Evolutionary conservation across 2,113 vertebrate genomes (phyloP).

Genomic region (Orcinus orca): DNA sequence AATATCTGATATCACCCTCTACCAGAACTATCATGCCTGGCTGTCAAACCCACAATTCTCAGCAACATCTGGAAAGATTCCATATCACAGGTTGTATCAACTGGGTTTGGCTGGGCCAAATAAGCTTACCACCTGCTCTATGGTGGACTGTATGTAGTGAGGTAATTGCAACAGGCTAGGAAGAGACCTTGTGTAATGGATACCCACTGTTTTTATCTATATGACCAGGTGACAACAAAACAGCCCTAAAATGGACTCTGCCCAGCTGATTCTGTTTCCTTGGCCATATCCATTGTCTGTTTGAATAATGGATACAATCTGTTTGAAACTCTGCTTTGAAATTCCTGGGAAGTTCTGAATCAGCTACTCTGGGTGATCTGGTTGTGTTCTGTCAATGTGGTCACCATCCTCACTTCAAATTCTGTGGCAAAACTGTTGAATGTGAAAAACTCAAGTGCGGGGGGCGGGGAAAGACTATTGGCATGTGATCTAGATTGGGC

Average conservation of each 20-base stretch:
- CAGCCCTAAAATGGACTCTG: neutral
- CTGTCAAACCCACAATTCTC: neutral
- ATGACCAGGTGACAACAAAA: conserved; percentile 15
- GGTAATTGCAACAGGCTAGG: neutral
- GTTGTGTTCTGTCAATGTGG: neutral
- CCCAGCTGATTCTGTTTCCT: neutral
- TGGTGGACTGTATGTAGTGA: neutral
- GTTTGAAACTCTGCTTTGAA: neutral
- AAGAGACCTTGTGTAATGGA: neutral
- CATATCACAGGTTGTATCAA: neutral
- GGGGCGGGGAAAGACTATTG: neutral
- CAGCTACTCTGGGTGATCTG: neutral
- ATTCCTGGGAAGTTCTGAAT: neutral
- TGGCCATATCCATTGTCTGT: neutral
- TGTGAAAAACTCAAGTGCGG: neutral
- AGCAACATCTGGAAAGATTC: conserved; percentile 14
- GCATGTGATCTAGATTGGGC: neutral
- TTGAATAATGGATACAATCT: neutral
- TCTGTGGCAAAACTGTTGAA: neutral
- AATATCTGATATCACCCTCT: neutral
- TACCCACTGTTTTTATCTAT: neutral
- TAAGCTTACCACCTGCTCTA: neutral
- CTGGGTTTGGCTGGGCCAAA: neutral
- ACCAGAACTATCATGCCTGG: neutral
- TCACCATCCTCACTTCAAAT: neutral